A percentile compares a stretch with the other conserved stretches of the same genome.
These are phyloP conservation scores for Peromyscus californicus DNA, from an alignment of 2,113 vertebrate genomes.

Conservation along the genomic window DNA sequence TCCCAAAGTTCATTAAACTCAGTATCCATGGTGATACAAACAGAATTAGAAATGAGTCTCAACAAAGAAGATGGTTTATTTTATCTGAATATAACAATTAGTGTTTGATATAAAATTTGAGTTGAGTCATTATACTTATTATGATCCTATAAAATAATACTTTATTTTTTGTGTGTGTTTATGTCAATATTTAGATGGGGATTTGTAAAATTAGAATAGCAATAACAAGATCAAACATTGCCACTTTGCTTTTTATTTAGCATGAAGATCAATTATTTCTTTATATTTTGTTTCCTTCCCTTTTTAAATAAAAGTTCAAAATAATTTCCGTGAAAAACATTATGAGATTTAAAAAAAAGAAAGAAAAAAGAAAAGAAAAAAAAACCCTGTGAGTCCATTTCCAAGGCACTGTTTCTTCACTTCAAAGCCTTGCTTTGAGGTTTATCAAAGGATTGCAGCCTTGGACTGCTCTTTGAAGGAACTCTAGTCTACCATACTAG, in stretches of 20 bases:
- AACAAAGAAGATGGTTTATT: neutral
- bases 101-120: neutral
- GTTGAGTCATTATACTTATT: neutral
- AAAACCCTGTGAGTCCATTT: neutral
- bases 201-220: conserved; percentile 12
- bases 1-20: neutral
- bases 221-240: neutral
- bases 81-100: neutral
- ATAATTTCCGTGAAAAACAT: neutral
- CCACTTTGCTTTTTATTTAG: neutral
- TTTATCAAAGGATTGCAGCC: conserved; percentile 66
- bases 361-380: neutral
- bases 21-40: neutral
- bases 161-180: neutral
- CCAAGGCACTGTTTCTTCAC: conserved; percentile 54
- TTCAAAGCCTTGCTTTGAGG: conserved; percentile 66
- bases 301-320: conserved; percentile 6
- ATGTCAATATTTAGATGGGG: neutral
- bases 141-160: neutral
- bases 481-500: neutral
- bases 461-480: conserved; percentile 72
- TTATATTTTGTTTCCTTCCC: neutral
- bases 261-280: neutral
- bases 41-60: neutral
- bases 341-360: neutral